Evolutionary conservation across 1,140 invertebrate species (phyloP), one percentile per base, ranked within the genome.

Genomic region (Eriosoma lanigerum): DNA sequence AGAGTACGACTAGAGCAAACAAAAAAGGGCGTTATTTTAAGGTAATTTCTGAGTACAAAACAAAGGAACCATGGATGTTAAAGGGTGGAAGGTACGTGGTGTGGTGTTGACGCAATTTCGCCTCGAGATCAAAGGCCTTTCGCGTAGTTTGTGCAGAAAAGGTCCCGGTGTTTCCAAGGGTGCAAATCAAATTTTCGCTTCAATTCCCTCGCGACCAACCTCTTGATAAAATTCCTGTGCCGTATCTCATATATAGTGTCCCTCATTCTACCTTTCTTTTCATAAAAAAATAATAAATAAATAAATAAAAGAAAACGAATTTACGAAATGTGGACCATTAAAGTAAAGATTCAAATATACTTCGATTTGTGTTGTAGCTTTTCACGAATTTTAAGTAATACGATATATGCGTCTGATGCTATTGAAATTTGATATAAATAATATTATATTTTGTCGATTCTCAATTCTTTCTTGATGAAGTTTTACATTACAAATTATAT

Each of bases 131-230:
- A 78, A 78, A 78, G 75, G 75, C 56, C 9, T n/a, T 46, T 32
- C 24, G 24, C 56, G 32, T 78, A 78, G 6, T 62, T 60, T 78
- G 62, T 60, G 38, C 17, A 48, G 38, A 62, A 78, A 76, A 60
- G 56, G 54, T 26, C 24, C 44, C 56, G 54, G 56, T 62, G 54
- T 78, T 78, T 78, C 75, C 38, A 78, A 78, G 75, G 75, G 75
- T 78, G 75, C 75, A 78, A 78, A 78, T 78, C 75, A 78, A 78
- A 78, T 78, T 78, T 78, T 78, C 75, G 54, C 75, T 78, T 78
- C 75, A 78, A 78, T 78, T 78, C 75, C 75, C 75, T 26, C 0
- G 75, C 54, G 75, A 62, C 52, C 75, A n/a, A 12, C n/a, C 54
- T 78, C 38, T 58, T 46, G 54, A 78, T 78, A 78, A 78, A 78